Conservation (phyloP, 2,888 invertebrate genomes). For the Acleris cristana region DNA sequence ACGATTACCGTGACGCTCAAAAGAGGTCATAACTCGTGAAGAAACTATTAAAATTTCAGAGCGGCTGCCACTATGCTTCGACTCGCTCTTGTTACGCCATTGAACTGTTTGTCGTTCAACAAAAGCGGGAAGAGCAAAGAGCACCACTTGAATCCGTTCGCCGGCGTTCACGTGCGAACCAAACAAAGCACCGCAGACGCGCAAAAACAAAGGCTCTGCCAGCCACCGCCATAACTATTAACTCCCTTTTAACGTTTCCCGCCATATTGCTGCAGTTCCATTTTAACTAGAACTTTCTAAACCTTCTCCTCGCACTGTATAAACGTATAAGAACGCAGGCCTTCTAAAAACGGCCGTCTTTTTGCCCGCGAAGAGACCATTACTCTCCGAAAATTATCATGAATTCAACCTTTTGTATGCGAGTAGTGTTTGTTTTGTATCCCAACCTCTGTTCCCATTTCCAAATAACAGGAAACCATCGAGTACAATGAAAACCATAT, state of each 20-base stretch:
- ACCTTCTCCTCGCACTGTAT: slow-evolving; percentile 5
- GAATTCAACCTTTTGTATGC: slow-evolving; percentile 13
- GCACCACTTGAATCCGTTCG: slow-evolving; percentile 28
- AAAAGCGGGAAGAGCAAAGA: slow-evolving; percentile 26
- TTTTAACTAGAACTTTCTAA: slow-evolving; percentile 22
- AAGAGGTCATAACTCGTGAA: not conserved
- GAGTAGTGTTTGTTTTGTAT: slow-evolving; percentile 53
- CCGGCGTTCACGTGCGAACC: slow-evolving; percentile 11
- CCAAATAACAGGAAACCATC: slow-evolving; percentile 57
- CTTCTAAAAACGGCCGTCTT: slow-evolving; percentile 13
- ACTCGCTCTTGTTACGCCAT: slow-evolving; percentile 6
- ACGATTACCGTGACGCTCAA: no score
- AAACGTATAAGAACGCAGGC: slow-evolving; percentile 2
- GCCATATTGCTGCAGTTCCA: slow-evolving; percentile 12
- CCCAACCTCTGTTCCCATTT: slow-evolving; percentile 53
- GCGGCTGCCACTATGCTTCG: not conserved
- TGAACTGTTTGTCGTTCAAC: slow-evolving; percentile 30
- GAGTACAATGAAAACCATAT: slow-evolving; percentile 43
- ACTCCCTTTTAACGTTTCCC: slow-evolving; percentile 29
- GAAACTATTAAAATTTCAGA: not conserved
- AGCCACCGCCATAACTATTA: slow-evolving; percentile 27
- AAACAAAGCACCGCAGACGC: slow-evolving; percentile 22
- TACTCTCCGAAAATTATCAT: slow-evolving; percentile 11
- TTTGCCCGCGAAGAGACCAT: slow-evolving; percentile 17
- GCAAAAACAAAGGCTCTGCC: slow-evolving; percentile 25